A percentile compares a stretch with the other conserved stretches of the same genome.
These are phyloP conservation scores for Scaptomyza caliginosa DNA, from an alignment of 2,888 invertebrate species.

Conservation along the genomic window DNA sequence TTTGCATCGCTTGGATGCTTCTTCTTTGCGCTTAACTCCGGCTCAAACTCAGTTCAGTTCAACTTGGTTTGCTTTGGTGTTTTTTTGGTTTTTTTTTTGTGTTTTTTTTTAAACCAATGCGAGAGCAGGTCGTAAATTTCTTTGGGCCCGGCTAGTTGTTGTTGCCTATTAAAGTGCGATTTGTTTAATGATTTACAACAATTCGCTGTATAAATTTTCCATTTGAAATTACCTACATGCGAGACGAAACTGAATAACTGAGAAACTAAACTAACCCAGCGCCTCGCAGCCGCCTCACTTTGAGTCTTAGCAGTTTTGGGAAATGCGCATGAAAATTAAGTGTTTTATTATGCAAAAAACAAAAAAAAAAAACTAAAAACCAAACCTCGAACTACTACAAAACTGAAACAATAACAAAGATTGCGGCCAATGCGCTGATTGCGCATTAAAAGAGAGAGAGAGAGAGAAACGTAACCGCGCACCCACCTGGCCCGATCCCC, in stretches of 20 bases:
- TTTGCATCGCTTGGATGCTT: constrained; percentile 78
- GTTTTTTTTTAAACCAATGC: constrained; percentile 18
- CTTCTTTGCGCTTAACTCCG: constrained; percentile 36
- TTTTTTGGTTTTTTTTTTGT: constrained; percentile 20
- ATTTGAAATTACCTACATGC: constrained; percentile 78
- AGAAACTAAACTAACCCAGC: constrained; percentile 26
- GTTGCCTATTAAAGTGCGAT: constrained; percentile 81
- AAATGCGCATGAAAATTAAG: constrained; percentile 81
- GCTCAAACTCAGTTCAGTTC: constrained; percentile 36
- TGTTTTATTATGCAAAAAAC: constrained; percentile 82
- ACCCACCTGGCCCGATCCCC: background rate
- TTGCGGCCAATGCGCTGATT: constrained; percentile 49
- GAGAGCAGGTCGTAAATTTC: constrained; percentile 63
- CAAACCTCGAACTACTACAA: constrained; percentile 49
- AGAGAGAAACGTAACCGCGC: background rate
- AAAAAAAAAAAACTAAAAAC: constrained; percentile 12
- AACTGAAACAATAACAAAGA: constrained; percentile 9
- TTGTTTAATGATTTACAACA: constrained; percentile 82
- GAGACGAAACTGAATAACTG: constrained; percentile 44
- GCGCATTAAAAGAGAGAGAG: constrained; percentile 33
- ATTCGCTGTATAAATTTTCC: constrained; percentile 77
- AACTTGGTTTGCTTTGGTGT: constrained; percentile 44
- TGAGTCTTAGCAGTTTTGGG: constrained; percentile 63
- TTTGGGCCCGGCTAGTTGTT: constrained; percentile 47
- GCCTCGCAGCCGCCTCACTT: constrained; percentile 54